phyloP scores from a whole-genome alignment of 2,113 vertebrate genomes.

The Eupsittula cactorum region DNA sequence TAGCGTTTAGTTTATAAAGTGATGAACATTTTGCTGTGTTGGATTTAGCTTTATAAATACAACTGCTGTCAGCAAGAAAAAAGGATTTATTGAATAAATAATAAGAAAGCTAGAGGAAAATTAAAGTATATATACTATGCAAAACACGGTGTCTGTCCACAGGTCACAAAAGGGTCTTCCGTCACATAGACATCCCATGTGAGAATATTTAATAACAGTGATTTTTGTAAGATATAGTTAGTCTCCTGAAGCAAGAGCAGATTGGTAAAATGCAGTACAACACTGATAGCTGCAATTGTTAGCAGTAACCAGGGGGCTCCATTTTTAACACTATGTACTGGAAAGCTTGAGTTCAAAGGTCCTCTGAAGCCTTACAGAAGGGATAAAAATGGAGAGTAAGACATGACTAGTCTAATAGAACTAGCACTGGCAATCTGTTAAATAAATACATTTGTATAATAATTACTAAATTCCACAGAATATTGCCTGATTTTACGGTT shows the following conservation, averaged over 20 bases:
- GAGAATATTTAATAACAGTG: slow-evolving; percentile 47
- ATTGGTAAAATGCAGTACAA: neutral
- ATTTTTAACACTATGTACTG: neutral
- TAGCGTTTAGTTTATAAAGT: slow-evolving; percentile 86
- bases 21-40: slow-evolving; percentile 87
- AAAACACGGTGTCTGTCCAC: slow-evolving; percentile 76
- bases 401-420: neutral
- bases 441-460: neutral
- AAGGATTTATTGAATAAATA: slow-evolving; percentile 89
- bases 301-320: neutral
- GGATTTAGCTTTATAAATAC: slow-evolving; percentile 85
- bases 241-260: neutral
- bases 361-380: neutral
- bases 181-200: neutral
- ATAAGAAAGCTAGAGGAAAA: slow-evolving; percentile 81
- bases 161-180: slow-evolving; percentile 71
- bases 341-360: neutral
- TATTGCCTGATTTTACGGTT: neutral
- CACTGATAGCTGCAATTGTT: slow-evolving; percentile 23
- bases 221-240: neutral
- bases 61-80: slow-evolving; percentile 87
- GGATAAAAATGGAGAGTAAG: neutral
- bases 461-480: neutral
- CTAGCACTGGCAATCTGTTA: neutral
- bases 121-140: slow-evolving; percentile 81